These are phyloP conservation scores for Cyanistes caeruleus DNA, from an alignment of 2,113 vertebrate species.

Conservation along the genomic window DNA sequence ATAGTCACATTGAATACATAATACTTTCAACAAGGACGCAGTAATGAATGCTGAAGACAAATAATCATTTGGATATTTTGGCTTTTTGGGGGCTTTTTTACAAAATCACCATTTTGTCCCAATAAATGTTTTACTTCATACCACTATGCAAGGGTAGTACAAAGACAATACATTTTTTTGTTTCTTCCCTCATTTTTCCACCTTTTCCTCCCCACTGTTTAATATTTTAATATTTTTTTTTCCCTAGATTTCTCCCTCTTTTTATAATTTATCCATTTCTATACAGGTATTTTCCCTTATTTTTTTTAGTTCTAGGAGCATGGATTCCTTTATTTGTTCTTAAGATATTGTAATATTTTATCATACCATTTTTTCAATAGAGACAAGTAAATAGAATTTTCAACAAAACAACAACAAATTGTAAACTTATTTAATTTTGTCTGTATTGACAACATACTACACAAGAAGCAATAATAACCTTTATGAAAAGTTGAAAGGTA, in stretches of 20 bases:
- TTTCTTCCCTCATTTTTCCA: background rate
- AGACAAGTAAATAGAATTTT: background rate
- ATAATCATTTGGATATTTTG: fast-evolving
- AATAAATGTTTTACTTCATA: background rate
- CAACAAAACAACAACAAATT: background rate
- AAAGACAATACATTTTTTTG: background rate
- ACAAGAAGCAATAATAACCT: background rate
- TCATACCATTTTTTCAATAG: background rate
- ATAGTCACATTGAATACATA: background rate
- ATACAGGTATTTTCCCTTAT: background rate
- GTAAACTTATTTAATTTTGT: background rate
- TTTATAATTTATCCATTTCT: background rate
- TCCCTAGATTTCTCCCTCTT: background rate
- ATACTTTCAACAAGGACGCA: background rate
- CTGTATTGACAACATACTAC: background rate
- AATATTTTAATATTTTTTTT: background rate
- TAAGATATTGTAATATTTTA: background rate
- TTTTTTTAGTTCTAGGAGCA: background rate
- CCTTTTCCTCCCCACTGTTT: fast-evolving
- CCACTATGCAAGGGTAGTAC: background rate
- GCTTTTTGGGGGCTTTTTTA: fast-evolving
- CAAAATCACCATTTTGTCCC: background rate
- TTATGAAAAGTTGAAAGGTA: background rate
- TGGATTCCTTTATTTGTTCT: background rate
- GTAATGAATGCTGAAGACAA: background rate